phyloP scores from a whole-genome alignment of 2,797 vertebrate species.

The Bucorvus abyssinicus region DNA sequence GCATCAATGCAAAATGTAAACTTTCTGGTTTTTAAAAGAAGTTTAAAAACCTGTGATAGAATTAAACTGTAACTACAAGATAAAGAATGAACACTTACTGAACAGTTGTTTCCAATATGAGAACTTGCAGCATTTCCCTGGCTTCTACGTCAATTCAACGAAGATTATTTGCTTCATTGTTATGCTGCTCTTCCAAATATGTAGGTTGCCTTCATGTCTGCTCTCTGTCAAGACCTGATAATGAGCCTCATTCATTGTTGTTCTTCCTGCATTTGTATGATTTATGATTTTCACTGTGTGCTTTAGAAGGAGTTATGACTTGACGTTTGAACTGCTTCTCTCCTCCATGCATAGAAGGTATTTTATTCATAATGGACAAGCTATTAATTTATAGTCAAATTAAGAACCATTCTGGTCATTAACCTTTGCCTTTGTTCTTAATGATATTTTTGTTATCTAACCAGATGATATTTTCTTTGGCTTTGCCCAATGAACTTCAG shows the following conservation, averaged over 20 bases:
- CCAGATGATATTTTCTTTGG: neutral
- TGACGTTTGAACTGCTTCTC: neutral
- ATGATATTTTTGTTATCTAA: conserved; percentile 4
- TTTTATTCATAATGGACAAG: conserved; percentile 7
- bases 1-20: neutral
- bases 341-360: neutral
- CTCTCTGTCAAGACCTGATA: neutral
- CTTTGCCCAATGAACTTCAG: neutral
- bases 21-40: neutral
- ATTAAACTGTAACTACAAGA: neutral
- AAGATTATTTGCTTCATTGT: neutral
- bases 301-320: neutral
- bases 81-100: neutral
- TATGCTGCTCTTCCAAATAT: neutral
- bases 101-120: neutral
- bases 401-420: neutral
- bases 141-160: neutral
- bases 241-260: neutral
- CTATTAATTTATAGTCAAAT: conserved; percentile 37
- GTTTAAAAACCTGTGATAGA: neutral
- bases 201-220: neutral
- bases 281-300: neutral
- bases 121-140: neutral
- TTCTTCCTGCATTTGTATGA: neutral
- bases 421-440: conserved; percentile 20